phyloP scores from a whole-genome alignment of 2,113 vertebrate genomes.

The Ifrita kowaldi region DNA sequence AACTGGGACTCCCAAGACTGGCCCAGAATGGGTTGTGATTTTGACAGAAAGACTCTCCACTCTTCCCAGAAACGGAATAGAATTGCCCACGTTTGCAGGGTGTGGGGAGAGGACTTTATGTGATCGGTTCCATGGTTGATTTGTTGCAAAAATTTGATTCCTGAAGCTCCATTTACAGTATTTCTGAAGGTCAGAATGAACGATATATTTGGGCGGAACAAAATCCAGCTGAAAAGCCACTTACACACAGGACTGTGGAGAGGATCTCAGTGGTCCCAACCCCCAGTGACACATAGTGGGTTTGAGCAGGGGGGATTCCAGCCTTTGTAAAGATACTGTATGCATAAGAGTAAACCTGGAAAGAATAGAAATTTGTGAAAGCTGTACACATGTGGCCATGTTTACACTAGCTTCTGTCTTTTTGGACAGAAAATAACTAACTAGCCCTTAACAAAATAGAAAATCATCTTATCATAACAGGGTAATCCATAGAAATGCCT shows the following conservation, averaged over 20 bases:
- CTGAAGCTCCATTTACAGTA: not conserved
- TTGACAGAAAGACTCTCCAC: not conserved
- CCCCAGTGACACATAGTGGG: slow-evolving; percentile 74
- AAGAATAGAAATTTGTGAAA: not conserved
- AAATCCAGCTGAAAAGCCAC: slow-evolving; percentile 21
- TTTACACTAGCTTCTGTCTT: not conserved
- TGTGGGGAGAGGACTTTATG: not conserved
- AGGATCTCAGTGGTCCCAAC: slow-evolving; percentile 74
- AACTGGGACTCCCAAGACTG: not conserved
- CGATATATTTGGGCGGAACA: not conserved
- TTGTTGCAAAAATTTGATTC: not conserved
- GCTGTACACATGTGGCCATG: not conserved
- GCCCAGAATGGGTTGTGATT: not conserved
- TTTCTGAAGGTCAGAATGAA: not conserved
- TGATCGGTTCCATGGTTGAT: fast-evolving
- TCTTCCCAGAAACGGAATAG: not conserved
- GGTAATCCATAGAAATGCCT: not conserved
- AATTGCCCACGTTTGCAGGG: not conserved
- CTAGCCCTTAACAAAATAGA: not conserved
- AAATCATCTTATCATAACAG: not conserved
- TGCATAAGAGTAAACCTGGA: slow-evolving; percentile 83
- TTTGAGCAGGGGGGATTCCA: slow-evolving; percentile 70
- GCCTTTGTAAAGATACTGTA: slow-evolving; percentile 75
- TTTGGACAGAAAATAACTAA: not conserved
- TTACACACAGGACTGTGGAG: slow-evolving; percentile 73